phyloP scores from a whole-genome alignment of 2,113 vertebrate species.

The Neofelis nebulosa region DNA sequence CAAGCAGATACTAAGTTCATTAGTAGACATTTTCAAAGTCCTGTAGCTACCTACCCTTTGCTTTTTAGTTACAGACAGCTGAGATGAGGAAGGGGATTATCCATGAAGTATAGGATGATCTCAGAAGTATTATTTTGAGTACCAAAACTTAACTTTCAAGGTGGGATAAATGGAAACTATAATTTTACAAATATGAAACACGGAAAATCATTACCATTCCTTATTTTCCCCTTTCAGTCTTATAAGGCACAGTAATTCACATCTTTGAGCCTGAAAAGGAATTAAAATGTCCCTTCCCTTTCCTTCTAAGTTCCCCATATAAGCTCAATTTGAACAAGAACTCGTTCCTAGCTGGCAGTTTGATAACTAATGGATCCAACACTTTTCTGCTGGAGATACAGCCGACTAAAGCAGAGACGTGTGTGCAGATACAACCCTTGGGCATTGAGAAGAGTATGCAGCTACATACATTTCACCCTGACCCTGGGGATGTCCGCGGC shows the following conservation, averaged over 20 bases:
- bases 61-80: not conserved
- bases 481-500: not conserved
- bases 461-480: not conserved
- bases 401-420: not conserved
- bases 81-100: not conserved
- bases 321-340: not conserved
- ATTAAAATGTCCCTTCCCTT: not conserved
- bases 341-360: not conserved
- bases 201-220: not conserved
- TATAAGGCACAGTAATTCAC: not conserved
- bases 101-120: not conserved
- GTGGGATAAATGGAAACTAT: not conserved
- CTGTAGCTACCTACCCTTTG: not conserved
- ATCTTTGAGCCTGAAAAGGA: not conserved
- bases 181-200: slow-evolving; percentile 33
- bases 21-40: not conserved
- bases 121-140: slow-evolving; percentile 4
- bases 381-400: not conserved
- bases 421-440: not conserved
- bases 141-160: slow-evolving; percentile 46
- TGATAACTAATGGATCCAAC: not conserved
- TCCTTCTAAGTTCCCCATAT: not conserved
- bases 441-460: not conserved
- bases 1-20: not conserved
- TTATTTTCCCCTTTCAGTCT: slow-evolving; percentile 3